phyloP scores from a whole-genome alignment of 2,113 vertebrate species.

The Sterna hirundo region DNA sequence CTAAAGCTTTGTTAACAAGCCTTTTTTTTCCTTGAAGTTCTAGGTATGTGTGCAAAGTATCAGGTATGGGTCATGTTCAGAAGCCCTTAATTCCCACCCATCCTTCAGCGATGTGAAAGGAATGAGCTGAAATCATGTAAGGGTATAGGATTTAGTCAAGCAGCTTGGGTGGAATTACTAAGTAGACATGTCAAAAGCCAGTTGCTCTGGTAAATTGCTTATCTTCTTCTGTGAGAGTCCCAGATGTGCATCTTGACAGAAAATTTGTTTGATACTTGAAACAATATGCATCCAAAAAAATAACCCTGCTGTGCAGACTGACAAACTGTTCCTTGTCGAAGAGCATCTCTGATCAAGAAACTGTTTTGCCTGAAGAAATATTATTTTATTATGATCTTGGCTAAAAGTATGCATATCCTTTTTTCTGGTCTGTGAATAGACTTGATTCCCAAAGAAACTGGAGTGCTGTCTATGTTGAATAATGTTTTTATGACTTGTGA shows the following conservation, averaged over 20 bases:
- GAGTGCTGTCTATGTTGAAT: not conserved
- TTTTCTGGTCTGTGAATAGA: not conserved
- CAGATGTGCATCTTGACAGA: not conserved
- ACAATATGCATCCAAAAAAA: not conserved
- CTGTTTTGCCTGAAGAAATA: not conserved
- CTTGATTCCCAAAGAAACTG: not conserved
- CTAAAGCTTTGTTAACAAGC: not conserved
- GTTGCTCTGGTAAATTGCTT: not conserved
- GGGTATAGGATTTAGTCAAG: not conserved
- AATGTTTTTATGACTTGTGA: rapidly evolving
- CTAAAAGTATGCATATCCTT: not conserved
- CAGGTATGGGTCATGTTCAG: not conserved
- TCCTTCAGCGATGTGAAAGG: not conserved
- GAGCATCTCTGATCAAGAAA: not conserved
- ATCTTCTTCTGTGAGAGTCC: not conserved
- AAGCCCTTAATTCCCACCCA: not conserved
- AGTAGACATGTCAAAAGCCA: not conserved
- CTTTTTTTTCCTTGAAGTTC: not conserved
- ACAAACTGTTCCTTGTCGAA: not conserved
- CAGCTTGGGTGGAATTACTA: not conserved
- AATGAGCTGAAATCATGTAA: not conserved
- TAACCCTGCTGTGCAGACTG: not conserved
- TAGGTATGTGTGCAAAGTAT: not conserved
- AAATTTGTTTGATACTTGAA: not conserved
- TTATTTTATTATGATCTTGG: not conserved